These are phyloP conservation scores for Sebastiscus albofasciatus DNA, from an alignment of 2,797 vertebrate genomes.

Conservation along the genomic window DNA sequence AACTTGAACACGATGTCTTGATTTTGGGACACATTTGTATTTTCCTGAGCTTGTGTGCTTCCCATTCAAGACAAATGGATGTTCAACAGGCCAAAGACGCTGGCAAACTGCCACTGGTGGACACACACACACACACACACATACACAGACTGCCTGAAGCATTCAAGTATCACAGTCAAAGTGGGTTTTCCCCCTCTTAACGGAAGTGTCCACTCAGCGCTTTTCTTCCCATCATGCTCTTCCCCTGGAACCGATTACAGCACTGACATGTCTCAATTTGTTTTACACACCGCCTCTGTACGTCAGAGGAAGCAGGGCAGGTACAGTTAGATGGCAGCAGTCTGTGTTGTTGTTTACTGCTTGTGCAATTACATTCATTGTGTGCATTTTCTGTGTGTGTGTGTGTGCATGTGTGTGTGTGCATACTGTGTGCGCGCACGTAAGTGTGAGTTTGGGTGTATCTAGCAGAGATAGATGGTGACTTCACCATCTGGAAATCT, in stretches of 20 bases:
- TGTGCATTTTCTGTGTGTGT: neutral
- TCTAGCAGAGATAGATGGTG: conserved; percentile 85
- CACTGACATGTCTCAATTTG: conserved; percentile 40
- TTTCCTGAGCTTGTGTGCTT: conserved; percentile 19
- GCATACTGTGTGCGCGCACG: neutral
- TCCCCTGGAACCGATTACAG: conserved; percentile 50
- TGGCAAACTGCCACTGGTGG: conserved; percentile 37
- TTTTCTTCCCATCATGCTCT: conserved; percentile 55
- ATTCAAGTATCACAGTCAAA: conserved; percentile 32
- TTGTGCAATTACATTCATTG: neutral
- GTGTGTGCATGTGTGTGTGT: neutral
- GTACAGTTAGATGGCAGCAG: neutral
- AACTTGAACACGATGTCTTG: conserved; percentile 34
- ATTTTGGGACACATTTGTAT: conserved; percentile 25
- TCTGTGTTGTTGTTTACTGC: neutral
- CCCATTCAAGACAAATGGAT: conserved; percentile 30
- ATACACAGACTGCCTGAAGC: neutral
- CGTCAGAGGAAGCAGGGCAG: conserved; percentile 5
- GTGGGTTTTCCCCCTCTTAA: conserved; percentile 45
- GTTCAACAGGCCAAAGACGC: conserved; percentile 21
- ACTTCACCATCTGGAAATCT: conserved; percentile 94
- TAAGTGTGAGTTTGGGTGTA: conserved; percentile 11
- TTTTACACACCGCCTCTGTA: neutral
- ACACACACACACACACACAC: conserved; percentile 28
- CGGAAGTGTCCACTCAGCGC: conserved; percentile 68